Base-by-base conservation (phyloP, 2,888 invertebrate species). In the Xanthorhoe spadicearia region DNA sequence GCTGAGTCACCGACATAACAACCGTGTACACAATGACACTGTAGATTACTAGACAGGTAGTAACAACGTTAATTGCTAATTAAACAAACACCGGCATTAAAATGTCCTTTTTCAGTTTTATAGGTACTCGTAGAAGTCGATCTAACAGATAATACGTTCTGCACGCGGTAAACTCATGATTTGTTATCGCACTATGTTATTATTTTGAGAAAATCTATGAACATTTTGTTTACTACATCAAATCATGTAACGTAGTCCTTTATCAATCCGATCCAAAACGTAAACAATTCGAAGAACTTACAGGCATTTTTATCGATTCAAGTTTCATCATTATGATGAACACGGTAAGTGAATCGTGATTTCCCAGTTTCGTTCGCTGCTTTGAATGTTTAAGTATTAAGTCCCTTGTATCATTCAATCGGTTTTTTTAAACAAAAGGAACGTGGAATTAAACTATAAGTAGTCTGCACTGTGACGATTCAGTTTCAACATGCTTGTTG, bases 301-400 rank as follows among this genome's bases (percentile, higher is more conserved):
- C 5, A 43, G 38, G 38, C 13, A 4, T 43, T 15, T 51, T 55
- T 51, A 53, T 46, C 53, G 63, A 64, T 64, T 63, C 48, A 35
- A 60, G 60, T 56, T 52, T 68, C 61, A 63, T 63, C 28, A 64
- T 64, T 68, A 61, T 61, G 50, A 57, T 61, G 43, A 50, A 48
- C 68, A 50, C 46, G 50, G 56, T 64, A 48, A 13, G 35, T 32
- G 53, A 61, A 61, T 57, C 61, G 64, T 68, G 61, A 57, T 57
- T 61, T 61, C 60, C 53, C 32, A 64, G 52, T 43, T 28, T n/a
- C 28, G 54, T 63, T 38, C 35, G 61, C 56, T 64, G 53, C 43
- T 38, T 46, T 68, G 64, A 61, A 68, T 67, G 52, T 50, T 43
- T 43, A 61, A 61, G 59, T 63, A 51, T 51, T 59, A 59, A 52